Base-by-base conservation (phyloP, 2,888 invertebrate species). In the Chaitophorus viminalis region DNA sequence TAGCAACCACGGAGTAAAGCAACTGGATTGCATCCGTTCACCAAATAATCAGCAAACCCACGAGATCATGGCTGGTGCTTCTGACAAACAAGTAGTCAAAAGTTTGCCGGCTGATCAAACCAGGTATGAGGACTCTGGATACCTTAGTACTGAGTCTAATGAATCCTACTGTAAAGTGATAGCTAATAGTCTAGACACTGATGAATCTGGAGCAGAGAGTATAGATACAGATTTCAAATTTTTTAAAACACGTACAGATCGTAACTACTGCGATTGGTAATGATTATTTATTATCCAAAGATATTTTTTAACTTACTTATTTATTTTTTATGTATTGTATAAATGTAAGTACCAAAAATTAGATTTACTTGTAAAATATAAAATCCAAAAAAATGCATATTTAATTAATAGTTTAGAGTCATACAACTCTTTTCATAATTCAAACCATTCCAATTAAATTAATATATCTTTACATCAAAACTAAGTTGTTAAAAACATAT, bases 81-180 rank as follows among this genome's bases (percentile, higher is more conserved):
- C 89, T 77, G 76, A 88, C 85, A 72, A 84, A 82, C 84, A 65
- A 68, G 25, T 77, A 52, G 60, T 83, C 65, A 81, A 84, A 65
- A 74, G 82, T 85, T 78, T 74, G 79, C 81, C 89, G 82, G 65
- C 77, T 75, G 84, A 88, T 75, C 65, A 88, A 92, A 93, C 90
- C 91, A 92, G 91, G 90, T 93, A 94, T 81, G 94, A 95, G 91
- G 97, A 97, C 91, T 96, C 96, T 1, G 97, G 96, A 0, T 97
- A 97, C 90, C 93, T 97, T 88, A 97, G 96, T 91, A 96, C 96
- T 60, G 95, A 94, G 90, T 95, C 95, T 89, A 96, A 95, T 89
- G 96, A 96, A 91, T 95, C 95, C n/a, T 93, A 94, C 89, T 96
- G 95, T 17, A 94, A 95, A 89, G 52, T 54, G 68, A n/a, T 52